These are phyloP conservation scores for Tragelaphus scriptus DNA, from an alignment of 2,113 vertebrate genomes.

Conservation along the genomic window DNA sequence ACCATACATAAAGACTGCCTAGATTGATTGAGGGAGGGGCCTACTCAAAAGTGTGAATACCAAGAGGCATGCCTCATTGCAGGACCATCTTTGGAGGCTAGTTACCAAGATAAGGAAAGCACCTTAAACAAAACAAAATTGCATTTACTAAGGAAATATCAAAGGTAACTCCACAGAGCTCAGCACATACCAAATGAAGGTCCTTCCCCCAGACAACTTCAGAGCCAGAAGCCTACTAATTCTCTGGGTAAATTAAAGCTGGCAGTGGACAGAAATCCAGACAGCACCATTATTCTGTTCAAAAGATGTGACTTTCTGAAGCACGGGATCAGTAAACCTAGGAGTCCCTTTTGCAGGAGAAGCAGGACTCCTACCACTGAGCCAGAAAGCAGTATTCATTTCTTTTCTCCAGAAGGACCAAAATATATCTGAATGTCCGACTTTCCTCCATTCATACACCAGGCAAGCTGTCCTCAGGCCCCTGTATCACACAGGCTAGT, in stretches of 20 bases:
- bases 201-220: background rate
- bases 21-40: background rate
- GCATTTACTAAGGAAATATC: background rate
- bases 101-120: background rate
- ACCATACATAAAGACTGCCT: background rate
- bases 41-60: background rate
- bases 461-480: background rate
- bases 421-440: background rate
- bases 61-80: background rate
- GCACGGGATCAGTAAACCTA: background rate
- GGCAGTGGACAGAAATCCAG: background rate
- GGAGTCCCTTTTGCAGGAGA: background rate
- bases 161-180: background rate
- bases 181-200: background rate
- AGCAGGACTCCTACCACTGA: background rate
- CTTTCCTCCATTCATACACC: background rate
- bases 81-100: background rate
- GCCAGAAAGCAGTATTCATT: background rate
- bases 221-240: background rate
- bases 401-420: background rate
- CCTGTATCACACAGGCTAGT: background rate
- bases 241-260: background rate
- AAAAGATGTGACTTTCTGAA: background rate
- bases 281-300: background rate
- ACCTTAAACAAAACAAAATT: background rate